Conservation (phyloP, 2,888 invertebrate species). For the Tetrapedia diversipes region DNA sequence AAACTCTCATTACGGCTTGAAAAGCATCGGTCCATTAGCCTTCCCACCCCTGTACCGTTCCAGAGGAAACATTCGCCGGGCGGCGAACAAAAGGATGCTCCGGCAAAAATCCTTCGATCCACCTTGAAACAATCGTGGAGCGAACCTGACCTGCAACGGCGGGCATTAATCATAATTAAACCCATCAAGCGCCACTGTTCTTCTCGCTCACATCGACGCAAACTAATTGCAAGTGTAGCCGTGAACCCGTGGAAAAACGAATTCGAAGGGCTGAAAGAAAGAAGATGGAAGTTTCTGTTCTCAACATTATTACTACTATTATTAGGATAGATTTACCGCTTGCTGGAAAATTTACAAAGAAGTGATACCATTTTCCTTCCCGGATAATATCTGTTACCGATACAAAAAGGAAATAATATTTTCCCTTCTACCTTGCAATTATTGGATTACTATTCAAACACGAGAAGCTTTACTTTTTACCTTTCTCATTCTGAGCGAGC, state of each 20-base stretch:
- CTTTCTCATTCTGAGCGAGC: too few relatives aligned
- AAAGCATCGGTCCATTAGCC: constrained; percentile 32
- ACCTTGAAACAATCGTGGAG: not conserved
- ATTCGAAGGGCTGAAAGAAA: not conserved
- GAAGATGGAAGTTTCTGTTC: too few relatives aligned
- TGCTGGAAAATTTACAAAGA: too few relatives aligned
- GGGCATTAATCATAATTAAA: constrained; percentile 33
- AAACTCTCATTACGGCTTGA: constrained; percentile 15
- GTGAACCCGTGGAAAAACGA: constrained; percentile 14
- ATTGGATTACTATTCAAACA: too few relatives aligned
- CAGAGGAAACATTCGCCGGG: not conserved
- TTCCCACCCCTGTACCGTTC: not conserved
- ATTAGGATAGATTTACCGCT: too few relatives aligned
- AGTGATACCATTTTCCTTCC: too few relatives aligned
- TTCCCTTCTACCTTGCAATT: too few relatives aligned
- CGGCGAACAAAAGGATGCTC: constrained; percentile 18
- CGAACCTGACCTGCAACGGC: not conserved
- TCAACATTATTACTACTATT: too few relatives aligned
- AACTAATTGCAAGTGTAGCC: not conserved
- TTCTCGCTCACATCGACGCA: not conserved
- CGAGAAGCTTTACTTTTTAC: too few relatives aligned
- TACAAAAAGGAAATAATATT: too few relatives aligned
- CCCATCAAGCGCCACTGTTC: not conserved
- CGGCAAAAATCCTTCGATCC: constrained; percentile 20
- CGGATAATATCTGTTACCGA: too few relatives aligned